A percentile compares a stretch with the other conserved stretches of the same genome.
Conservation (phyloP, 2,888 invertebrate genomes). For the Nebria brevicollis region DNA sequence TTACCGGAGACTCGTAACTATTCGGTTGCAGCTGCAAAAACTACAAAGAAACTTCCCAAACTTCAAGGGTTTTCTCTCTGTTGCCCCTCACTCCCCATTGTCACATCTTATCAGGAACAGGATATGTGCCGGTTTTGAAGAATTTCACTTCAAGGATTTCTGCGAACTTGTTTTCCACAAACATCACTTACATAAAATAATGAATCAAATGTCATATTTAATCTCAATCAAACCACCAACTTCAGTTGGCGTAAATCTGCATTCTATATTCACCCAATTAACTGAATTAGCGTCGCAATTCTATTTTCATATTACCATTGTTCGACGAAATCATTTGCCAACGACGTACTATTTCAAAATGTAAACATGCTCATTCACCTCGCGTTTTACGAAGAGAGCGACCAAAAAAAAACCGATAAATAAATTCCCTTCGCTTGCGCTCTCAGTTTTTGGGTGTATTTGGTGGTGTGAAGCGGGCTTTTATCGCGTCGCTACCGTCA, state of each 20-base stretch:
- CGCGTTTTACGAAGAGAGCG: background rate
- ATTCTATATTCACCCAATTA: no score
- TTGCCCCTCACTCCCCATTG: slow-evolving; percentile 17
- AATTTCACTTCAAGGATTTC: slow-evolving; percentile 40
- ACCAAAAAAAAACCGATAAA: background rate
- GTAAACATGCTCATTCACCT: slow-evolving; percentile 16
- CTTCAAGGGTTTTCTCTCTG: slow-evolving; percentile 13
- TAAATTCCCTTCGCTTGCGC: slow-evolving; percentile 25
- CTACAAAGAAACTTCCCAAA: slow-evolving; percentile 32
- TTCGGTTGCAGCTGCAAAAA: slow-evolving; percentile 41
- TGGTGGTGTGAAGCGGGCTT: slow-evolving; percentile 32
- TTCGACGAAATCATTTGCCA: slow-evolving; percentile 22
- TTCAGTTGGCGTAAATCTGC: no score
- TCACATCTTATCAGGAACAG: slow-evolving; percentile 40
- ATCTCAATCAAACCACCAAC: background rate
- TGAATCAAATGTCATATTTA: no score
- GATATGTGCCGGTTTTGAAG: slow-evolving; percentile 43
- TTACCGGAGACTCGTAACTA: slow-evolving; percentile 11
- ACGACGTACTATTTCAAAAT: slow-evolving; percentile 33
- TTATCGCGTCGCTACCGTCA: slow-evolving; percentile 51
- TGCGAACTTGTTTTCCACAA: slow-evolving; percentile 35
- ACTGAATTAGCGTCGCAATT: background rate
- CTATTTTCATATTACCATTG: slow-evolving; percentile 13
- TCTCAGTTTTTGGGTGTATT: slow-evolving; percentile 10
- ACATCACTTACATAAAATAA: slow-evolving; percentile 34